These are phyloP conservation scores for Cepaea nemoralis DNA, from an alignment of 1,140 invertebrate species.

Conservation along the genomic window DNA sequence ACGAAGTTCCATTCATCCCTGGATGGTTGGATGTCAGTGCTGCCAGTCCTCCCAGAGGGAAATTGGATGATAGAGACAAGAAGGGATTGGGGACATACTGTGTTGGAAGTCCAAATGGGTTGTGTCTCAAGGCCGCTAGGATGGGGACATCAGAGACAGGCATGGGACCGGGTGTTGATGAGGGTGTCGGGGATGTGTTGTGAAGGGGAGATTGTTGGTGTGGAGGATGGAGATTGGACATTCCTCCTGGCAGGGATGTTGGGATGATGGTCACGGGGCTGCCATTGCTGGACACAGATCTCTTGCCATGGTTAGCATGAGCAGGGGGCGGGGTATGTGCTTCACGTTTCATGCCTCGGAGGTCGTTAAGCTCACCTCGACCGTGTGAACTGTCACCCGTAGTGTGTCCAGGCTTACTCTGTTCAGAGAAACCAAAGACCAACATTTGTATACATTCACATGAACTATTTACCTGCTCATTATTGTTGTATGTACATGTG, in stretches of 20 bases:
- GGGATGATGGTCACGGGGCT: slow-evolving; percentile 45
- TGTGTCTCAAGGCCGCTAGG: slow-evolving; percentile 50
- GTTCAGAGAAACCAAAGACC: neutral
- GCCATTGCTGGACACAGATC: slow-evolving; percentile 37
- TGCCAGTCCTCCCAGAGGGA: slow-evolving; percentile 56
- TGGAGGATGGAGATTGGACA: slow-evolving; percentile 16
- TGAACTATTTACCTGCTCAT: too few species aligned
- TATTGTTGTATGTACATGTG: too few species aligned
- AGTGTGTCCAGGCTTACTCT: neutral
- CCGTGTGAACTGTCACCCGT: slow-evolving; percentile 2
- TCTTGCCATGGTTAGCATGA: slow-evolving; percentile 53
- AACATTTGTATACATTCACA: too few species aligned
- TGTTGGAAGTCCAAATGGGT: slow-evolving; percentile 58
- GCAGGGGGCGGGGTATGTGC: slow-evolving; percentile 55
- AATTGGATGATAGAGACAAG: slow-evolving; percentile 54
- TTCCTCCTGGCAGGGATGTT: slow-evolving; percentile 30
- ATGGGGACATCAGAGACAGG: slow-evolving; percentile 48
- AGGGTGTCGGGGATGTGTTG: slow-evolving; percentile 26
- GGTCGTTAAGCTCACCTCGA: slow-evolving; percentile 13
- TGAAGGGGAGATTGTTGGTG: slow-evolving; percentile 33
- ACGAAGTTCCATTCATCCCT: slow-evolving; percentile 57
- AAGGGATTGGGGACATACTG: slow-evolving; percentile 63
- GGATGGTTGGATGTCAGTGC: slow-evolving; percentile 47
- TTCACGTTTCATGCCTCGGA: slow-evolving; percentile 43
- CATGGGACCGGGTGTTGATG: slow-evolving; percentile 36